These are phyloP conservation scores for Cryptoblepharus egeriae DNA, from an alignment of 2,797 vertebrate genomes.

Conservation along the genomic window DNA sequence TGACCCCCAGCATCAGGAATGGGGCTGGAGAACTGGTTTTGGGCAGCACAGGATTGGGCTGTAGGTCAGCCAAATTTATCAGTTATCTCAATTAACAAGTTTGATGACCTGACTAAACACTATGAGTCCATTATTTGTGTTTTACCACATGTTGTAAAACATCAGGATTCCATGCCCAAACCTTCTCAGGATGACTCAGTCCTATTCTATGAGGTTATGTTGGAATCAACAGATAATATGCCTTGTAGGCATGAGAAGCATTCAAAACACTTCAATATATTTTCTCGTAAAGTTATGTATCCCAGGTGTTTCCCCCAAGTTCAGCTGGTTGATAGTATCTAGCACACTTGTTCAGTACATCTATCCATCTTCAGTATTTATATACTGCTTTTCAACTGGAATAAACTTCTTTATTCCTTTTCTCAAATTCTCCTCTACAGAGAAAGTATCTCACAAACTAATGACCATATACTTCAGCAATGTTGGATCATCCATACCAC, in stretches of 20 bases:
- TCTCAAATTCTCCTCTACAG: slow-evolving; percentile 1
- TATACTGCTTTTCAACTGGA: too few relatives aligned
- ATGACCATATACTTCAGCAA: not conserved
- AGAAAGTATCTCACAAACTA: not conserved
- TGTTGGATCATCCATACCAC: not conserved
- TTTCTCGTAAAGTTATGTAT: slow-evolving; percentile 38
- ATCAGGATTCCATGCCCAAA: not conserved
- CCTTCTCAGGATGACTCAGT: not conserved
- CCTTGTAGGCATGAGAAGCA: slow-evolving; percentile 38
- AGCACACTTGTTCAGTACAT: slow-evolving; percentile 38
- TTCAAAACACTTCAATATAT: slow-evolving; percentile 48
- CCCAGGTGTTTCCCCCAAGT: slow-evolving; percentile 46
- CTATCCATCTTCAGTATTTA: too few relatives aligned
- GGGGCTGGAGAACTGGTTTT: too few relatives aligned
- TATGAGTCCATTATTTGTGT: slow-evolving; percentile 64
- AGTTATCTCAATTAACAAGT: slow-evolving; percentile 57
- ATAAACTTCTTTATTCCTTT: slow-evolving; percentile 6
- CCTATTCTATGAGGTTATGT: not conserved
- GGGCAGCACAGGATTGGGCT: too few relatives aligned
- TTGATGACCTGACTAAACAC: slow-evolving; percentile 54
- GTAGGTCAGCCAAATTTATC: slow-evolving; percentile 60
- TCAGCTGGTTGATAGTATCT: slow-evolving; percentile 41
- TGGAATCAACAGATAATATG: not conserved
- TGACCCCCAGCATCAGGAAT: too few relatives aligned
- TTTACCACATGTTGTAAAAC: slow-evolving; percentile 51